These are phyloP conservation scores for Eupithecia inturbata DNA, from an alignment of 2,888 invertebrate species.

Conservation along the genomic window DNA sequence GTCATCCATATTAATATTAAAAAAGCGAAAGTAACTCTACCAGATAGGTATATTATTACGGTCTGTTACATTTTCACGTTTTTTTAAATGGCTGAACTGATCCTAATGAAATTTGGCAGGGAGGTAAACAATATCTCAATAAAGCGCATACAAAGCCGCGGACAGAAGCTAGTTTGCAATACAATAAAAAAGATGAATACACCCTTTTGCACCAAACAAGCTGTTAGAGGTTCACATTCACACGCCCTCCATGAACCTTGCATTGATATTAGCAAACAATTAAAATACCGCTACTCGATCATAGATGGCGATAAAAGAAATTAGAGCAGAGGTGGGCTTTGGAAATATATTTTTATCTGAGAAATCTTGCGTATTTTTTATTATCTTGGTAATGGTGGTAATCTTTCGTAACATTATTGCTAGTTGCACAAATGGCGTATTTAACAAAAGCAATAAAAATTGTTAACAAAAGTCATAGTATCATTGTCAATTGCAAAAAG, in stretches of 20 bases:
- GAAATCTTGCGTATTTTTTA: not conserved
- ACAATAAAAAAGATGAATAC: not conserved
- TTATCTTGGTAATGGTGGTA: not conserved
- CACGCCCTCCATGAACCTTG: conserved; percentile 10
- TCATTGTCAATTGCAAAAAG: not conserved
- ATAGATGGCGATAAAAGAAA: conserved; percentile 60
- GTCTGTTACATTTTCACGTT: too few relatives aligned
- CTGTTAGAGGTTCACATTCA: not conserved
- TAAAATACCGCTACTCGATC: conserved; percentile 50
- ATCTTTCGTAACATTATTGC: not conserved
- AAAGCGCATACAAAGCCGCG: too few relatives aligned
- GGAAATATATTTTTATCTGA: not conserved
- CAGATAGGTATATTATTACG: too few relatives aligned
- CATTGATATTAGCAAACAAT: conserved; percentile 13
- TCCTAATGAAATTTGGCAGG: too few relatives aligned
- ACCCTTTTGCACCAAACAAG: not conserved
- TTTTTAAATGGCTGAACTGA: too few relatives aligned
- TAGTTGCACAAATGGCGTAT: not conserved
- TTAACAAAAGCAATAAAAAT: not conserved
- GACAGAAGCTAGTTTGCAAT: too few relatives aligned
- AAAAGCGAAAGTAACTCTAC: too few relatives aligned
- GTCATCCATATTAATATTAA: too few relatives aligned
- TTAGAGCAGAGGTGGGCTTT: not conserved
- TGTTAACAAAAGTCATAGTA: not conserved
- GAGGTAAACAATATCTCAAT: too few relatives aligned